These are phyloP conservation scores for Autographa pulchrina DNA, from an alignment of 2,888 invertebrate genomes.

Conservation along the genomic window DNA sequence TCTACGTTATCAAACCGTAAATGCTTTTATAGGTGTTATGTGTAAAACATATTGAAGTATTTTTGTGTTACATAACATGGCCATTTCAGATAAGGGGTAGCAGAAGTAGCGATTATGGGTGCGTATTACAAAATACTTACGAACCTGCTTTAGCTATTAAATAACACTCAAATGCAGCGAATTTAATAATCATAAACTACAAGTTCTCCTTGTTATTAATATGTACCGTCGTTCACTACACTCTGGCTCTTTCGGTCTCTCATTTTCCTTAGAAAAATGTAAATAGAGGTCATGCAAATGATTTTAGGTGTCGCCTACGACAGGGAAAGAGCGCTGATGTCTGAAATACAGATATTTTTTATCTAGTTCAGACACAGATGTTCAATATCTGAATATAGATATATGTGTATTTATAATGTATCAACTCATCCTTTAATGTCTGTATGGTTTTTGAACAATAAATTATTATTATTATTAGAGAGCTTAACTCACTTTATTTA, in stretches of 20 bases:
- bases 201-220: background rate
- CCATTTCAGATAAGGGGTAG: slow-evolving; percentile 38
- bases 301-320: no score
- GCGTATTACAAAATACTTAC: slow-evolving; percentile 3
- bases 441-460: no score
- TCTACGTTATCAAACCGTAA: slow-evolving; percentile 35
- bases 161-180: background rate
- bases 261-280: background rate
- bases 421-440: no score
- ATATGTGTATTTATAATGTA: no score
- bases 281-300: no score
- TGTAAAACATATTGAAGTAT: slow-evolving; percentile 31
- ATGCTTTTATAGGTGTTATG: slow-evolving; percentile 39
- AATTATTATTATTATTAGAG: no score
- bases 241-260: background rate
- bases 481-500: no score
- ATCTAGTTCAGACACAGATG: no score
- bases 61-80: slow-evolving; percentile 23
- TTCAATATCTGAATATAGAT: no score
- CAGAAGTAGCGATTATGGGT: slow-evolving; percentile 12
- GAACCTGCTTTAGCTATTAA: background rate
- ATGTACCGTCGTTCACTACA: background rate
- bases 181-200: background rate
- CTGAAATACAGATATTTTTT: no score
- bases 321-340: no score